A percentile compares a stretch with the other conserved stretches of the same genome.
These are phyloP conservation scores for Cheilosia impressa DNA, from an alignment of 2,888 invertebrate genomes.

Conservation along the genomic window DNA sequence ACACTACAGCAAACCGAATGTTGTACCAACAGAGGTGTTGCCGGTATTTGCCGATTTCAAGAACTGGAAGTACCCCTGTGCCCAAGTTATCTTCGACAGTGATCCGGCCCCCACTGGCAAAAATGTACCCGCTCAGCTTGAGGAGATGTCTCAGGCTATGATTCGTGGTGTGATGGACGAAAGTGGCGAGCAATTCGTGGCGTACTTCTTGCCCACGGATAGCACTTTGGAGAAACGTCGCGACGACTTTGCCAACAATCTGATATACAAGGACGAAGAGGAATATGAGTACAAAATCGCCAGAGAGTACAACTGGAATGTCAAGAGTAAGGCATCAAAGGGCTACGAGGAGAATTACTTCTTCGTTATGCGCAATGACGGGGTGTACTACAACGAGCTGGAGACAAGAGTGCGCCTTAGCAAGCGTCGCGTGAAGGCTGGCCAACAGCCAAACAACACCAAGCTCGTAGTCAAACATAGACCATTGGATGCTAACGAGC, in stretches of 20 bases:
- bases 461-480: slow-evolving; percentile 94
- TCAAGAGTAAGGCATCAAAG: slow-evolving; percentile 97
- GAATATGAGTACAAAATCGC: slow-evolving; percentile 99
- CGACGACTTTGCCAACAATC: slow-evolving; percentile 89
- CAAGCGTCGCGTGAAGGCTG: slow-evolving; percentile 93
- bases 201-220: slow-evolving; percentile 98
- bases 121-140: slow-evolving; percentile 93
- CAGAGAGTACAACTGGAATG: slow-evolving; percentile 99
- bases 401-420: slow-evolving; percentile 97
- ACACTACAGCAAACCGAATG: slow-evolving; percentile 98
- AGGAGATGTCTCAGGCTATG: slow-evolving; percentile 99
- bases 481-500: slow-evolving; percentile 92
- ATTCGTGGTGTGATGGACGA: slow-evolving; percentile 99
- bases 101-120: slow-evolving; percentile 97
- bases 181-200: slow-evolving; percentile 99
- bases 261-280: slow-evolving; percentile 94
- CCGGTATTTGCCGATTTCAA: slow-evolving; percentile 97
- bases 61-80: slow-evolving; percentile 99
- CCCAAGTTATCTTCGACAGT: slow-evolving; percentile 98
- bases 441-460: slow-evolving; percentile 85
- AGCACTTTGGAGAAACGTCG: slow-evolving; percentile 95
- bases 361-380: slow-evolving; percentile 94
- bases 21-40: slow-evolving; percentile 94
- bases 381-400: slow-evolving; percentile 96
- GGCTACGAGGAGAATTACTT: slow-evolving; percentile 99